These are phyloP conservation scores for Venustoraphidia nigricollis DNA, from an alignment of 2,888 invertebrate species.

Conservation along the genomic window DNA sequence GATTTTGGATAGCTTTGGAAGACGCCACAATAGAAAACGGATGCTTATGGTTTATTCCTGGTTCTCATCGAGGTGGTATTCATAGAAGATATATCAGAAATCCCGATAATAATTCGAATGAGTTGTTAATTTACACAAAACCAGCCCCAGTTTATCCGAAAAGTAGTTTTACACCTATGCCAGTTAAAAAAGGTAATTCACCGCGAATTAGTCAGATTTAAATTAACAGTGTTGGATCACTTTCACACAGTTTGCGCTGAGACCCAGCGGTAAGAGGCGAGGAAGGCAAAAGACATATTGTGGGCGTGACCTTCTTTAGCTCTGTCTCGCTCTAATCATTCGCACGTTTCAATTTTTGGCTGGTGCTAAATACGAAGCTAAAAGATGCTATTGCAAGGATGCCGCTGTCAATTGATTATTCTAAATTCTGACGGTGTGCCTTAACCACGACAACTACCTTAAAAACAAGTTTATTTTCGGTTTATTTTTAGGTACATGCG, in stretches of 20 bases:
- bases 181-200: slow-evolving; percentile 64
- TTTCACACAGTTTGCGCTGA: no score
- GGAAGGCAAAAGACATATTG: no score
- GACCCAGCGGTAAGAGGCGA: no score
- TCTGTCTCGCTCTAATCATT: no score
- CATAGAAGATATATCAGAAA: slow-evolving; percentile 57
- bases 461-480: not conserved
- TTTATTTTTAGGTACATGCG: slow-evolving; percentile 52
- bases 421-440: no score
- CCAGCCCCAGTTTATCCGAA: slow-evolving; percentile 53
- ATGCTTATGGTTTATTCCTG: slow-evolving; percentile 82
- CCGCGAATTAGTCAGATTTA: slow-evolving; percentile 1
- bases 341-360: no score
- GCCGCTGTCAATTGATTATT: no score
- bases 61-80: slow-evolving; percentile 77
- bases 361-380: no score
- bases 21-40: slow-evolving; percentile 89
- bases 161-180: slow-evolving; percentile 59
- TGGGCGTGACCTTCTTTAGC: no score
- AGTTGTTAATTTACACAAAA: slow-evolving; percentile 50
- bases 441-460: no score
- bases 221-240: no score
- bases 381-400: no score
- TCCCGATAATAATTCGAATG: slow-evolving; percentile 42
- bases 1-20: slow-evolving; percentile 94